These are phyloP conservation scores for Eleutherodactylus coqui DNA, from an alignment of 2,797 vertebrate genomes.

Conservation along the genomic window DNA sequence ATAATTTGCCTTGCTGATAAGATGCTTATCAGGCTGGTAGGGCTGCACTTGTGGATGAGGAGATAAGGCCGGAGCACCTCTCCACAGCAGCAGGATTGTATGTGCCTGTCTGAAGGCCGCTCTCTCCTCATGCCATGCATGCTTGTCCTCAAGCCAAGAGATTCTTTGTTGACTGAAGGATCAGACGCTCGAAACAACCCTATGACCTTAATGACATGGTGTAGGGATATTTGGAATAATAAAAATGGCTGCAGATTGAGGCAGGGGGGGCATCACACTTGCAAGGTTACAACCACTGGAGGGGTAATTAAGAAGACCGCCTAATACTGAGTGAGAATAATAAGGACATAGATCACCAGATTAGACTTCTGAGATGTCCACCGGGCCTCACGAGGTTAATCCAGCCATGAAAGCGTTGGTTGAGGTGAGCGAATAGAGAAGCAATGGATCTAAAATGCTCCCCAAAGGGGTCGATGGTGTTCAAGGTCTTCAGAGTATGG, in stretches of 20 bases:
- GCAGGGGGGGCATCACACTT: neutral
- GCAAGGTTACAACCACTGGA: neutral
- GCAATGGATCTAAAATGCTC: too few species aligned
- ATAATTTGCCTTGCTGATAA: neutral
- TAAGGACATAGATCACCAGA: neutral
- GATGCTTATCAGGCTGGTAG: constrained; percentile 15
- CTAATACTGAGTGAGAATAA: neutral
- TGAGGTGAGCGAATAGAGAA: too few species aligned
- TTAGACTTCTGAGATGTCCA: neutral
- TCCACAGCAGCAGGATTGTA: constrained; percentile 1
- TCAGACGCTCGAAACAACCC: constrained; percentile 11
- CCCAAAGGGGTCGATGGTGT: too few species aligned
- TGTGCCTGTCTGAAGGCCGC: neutral
- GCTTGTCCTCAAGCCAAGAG: constrained; percentile 43
- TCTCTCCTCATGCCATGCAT: constrained; percentile 41
- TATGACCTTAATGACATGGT: neutral
- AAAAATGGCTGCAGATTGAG: neutral
- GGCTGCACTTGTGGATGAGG: neutral
- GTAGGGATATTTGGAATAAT: neutral
- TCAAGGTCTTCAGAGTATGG: too few species aligned
- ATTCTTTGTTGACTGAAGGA: constrained; percentile 39
- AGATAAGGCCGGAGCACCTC: constrained; percentile 34
- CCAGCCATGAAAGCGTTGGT: neutral
- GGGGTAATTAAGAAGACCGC: too few species aligned
- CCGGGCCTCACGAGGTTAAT: neutral